Evolutionary conservation across 1,140 invertebrate genomes (phyloP), one percentile per base, ranked within the genome.

Genomic region (Orchestia grillus): DNA sequence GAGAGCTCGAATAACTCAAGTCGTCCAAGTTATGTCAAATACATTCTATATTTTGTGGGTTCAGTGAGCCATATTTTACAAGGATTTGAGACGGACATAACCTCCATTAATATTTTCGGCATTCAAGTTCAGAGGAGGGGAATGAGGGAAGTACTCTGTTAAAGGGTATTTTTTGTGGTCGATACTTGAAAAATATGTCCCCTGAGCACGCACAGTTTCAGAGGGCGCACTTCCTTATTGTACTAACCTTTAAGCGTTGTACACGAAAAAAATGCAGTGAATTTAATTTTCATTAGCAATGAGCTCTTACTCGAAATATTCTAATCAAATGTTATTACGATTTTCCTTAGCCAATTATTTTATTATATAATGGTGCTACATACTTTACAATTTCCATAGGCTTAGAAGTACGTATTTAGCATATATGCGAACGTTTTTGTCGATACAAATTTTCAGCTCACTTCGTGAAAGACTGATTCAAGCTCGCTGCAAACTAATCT

Each of bases 111-210:
- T 47, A 11, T 4, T 94, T 94, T 44, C 28, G 41, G 36, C 40
- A 94, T 94, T 94, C 44, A 94, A 94, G 92, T 94, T 94, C 92
- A 47, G 92, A 11, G 11, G 15, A 42, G 19, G 0, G 0, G 92
- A 94, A 94, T 94, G 44, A 40, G 41, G 44, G 92, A 45, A 1
- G 43, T 40, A 47, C 44, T 94, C 44, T 28, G 41, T 44, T 94
- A 94, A 94, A 44, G 16, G 92, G 40, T 94, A 40, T 94, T 94
- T 94, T 44, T 44, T 45, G 92, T 94, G 44, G 47, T 94, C 92
- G 92, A 94, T 94, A 94, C 19, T 15, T 40, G 44, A 94, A 44
- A 94, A 8, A 44, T 44, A 94, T 44, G 43, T 28, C 92, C 47
- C 47, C 92, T 45, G 92, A 94, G 44, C 92, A 94, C 92, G 92